phyloP scores from a whole-genome alignment of 2,888 invertebrate species.

The Molanna angustata region DNA sequence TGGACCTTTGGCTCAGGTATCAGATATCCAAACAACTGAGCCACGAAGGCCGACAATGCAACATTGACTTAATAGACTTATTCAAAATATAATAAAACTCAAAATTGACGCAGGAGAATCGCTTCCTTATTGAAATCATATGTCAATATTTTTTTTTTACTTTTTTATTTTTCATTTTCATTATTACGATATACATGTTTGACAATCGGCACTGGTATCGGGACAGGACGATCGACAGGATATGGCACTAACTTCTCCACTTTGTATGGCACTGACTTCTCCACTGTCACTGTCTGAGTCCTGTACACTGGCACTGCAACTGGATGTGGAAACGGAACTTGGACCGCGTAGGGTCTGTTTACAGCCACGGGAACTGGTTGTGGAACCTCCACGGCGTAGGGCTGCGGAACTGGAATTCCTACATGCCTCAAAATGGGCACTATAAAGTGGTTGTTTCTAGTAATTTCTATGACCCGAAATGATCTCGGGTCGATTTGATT shows the following conservation, averaged over 20 bases:
- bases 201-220: too few relatives aligned
- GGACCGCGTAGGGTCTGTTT: constrained; percentile 59
- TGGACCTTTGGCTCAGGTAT: too few relatives aligned
- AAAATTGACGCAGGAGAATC: too few relatives aligned
- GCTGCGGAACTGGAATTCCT: constrained; percentile 42
- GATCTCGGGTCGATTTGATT: too few relatives aligned
- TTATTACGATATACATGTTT: too few relatives aligned
- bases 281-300: constrained; percentile 55
- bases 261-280: constrained; percentile 55
- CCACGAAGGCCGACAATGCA: too few relatives aligned
- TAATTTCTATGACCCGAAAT: constrained; percentile 20
- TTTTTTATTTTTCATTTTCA: too few relatives aligned
- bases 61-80: too few relatives aligned
- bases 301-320: constrained; percentile 49
- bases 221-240: constrained; percentile 58
- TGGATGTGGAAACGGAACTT: constrained; percentile 45
- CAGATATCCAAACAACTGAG: too few relatives aligned
- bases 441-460: constrained; percentile 17
- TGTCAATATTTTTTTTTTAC: too few relatives aligned
- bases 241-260: constrained; percentile 60
- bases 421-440: constrained; percentile 42
- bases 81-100: too few relatives aligned
- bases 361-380: constrained; percentile 50
- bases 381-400: constrained; percentile 6
- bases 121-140: too few relatives aligned